Base-by-base conservation (phyloP, 2,888 invertebrate genomes). In the Galeopsomyia nigrocyanea region DNA sequence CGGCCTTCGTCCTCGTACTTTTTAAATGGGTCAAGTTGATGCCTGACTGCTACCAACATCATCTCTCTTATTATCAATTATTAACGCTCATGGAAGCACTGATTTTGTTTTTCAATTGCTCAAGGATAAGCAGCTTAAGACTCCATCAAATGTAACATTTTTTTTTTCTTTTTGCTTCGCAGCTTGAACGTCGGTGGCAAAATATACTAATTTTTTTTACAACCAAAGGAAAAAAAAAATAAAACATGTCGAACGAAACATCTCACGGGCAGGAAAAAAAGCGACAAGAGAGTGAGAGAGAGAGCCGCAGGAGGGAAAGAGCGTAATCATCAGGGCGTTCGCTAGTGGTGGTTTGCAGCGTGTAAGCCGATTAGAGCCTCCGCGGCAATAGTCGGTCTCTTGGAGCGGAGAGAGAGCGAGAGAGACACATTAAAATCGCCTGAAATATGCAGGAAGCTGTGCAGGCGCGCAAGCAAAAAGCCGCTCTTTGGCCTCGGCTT, bases 351-450 rank as follows among this genome's bases (percentile, higher is more conserved):
- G 69, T 63, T 63, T 50, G 57, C 58, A 21, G 47, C 47, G 79
- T 74, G 81, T 85, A 86, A 86, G 85, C 86, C 84, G 85, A 85
- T 86, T 86, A 85, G 79, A 80, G 82, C 83, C 82, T 83, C 26
- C 82, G 82, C 81, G 77, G 83, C 80, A 80, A 80, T 81, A 71
- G 78, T 56, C 65, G 14, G 14, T 1, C 21, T 39, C 39, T 39
- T 39, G 39, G 49, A 17, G 51, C 63, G 17, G 17, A 7, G 9
- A 46, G 17, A 14, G 31, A 31, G 62, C 21, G 80, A 78, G 80
- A 80, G 84, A 83, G 85, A 85, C 86, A 84, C 85, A 86, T 86
- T 86, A 86, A 86, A 86, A 86, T 85, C 86, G 82, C 82, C 82
- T 86, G 72, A 85, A 86, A 84, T 85, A 86, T 86, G 82, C 78